These are phyloP conservation scores for Lasioglossum marginatum DNA, from an alignment of 2,888 invertebrate species.

Conservation along the genomic window DNA sequence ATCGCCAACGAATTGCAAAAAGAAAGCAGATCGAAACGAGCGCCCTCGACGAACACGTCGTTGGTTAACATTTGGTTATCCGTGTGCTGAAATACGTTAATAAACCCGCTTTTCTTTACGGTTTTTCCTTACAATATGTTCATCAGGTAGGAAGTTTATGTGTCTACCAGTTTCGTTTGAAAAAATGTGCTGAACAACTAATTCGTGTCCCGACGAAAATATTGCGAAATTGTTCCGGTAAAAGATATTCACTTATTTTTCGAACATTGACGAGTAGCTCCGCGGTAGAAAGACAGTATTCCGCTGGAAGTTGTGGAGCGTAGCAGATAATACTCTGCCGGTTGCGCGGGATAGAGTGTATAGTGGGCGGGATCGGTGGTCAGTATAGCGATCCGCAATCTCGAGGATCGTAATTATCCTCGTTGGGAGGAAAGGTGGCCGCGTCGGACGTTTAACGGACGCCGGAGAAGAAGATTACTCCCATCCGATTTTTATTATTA, in stretches of 20 bases:
- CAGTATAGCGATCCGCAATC: conserved; percentile 1
- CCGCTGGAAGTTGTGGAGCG: neutral
- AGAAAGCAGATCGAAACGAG: too few relatives aligned
- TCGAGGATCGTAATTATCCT: conserved; percentile 5
- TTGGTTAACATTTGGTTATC: too few relatives aligned
- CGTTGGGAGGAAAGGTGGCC: neutral
- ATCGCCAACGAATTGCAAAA: too few relatives aligned
- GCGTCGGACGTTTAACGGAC: neutral
- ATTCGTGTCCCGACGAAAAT: neutral
- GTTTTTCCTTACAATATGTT: too few relatives aligned
- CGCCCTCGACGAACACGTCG: too few relatives aligned
- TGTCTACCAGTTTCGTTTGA: too few relatives aligned
- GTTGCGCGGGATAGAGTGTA: neutral
- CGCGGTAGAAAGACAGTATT: too few relatives aligned
- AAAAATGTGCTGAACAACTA: too few relatives aligned
- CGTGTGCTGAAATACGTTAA: too few relatives aligned
- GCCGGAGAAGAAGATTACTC: conserved; percentile 21
- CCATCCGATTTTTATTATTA: conserved; percentile 43
- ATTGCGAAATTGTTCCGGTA: neutral
- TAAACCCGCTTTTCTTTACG: too few relatives aligned
- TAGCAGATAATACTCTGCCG: neutral
- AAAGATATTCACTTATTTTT: neutral
- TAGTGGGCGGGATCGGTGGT: neutral
- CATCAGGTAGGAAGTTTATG: too few relatives aligned
- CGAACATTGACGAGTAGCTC: neutral